phyloP scores from a whole-genome alignment of 2,113 vertebrate species.

The Entelurus aequoreus region DNA sequence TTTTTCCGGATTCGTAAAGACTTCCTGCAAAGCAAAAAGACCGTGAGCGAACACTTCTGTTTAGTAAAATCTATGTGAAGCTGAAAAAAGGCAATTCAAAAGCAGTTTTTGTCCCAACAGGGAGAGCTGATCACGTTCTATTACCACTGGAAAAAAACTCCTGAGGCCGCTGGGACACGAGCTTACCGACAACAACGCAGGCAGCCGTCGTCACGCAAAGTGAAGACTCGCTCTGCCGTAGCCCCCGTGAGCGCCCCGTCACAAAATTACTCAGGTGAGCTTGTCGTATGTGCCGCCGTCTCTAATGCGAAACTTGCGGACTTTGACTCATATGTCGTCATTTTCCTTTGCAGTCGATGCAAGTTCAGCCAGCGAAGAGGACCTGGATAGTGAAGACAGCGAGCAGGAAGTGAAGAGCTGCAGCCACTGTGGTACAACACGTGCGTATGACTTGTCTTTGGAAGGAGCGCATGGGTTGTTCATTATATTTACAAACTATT shows the following conservation, averaged over 20 bases:
- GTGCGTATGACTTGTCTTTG: slow-evolving; percentile 63
- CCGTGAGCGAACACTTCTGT: slow-evolving; percentile 66
- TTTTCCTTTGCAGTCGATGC: slow-evolving; percentile 80
- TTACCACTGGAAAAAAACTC: slow-evolving; percentile 99
- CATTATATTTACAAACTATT: not conserved
- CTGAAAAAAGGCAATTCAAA: not conserved
- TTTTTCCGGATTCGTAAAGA: slow-evolving; percentile 98
- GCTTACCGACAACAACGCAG: slow-evolving; percentile 90
- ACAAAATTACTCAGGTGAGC: slow-evolving; percentile 86
- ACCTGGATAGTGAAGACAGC: slow-evolving; percentile 97
- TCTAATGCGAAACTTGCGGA: not conserved
- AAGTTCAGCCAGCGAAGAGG: slow-evolving; percentile 96
- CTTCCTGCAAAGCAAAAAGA: slow-evolving; percentile 86
- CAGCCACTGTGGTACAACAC: slow-evolving; percentile 92
- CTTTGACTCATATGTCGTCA: not conserved
- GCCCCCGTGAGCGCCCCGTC: slow-evolving; percentile 85
- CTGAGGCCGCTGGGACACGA: slow-evolving; percentile 90
- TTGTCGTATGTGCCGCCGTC: not conserved
- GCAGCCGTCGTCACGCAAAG: slow-evolving; percentile 93
- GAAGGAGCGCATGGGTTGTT: not conserved
- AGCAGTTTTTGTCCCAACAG: slow-evolving; percentile 57
- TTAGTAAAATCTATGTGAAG: not conserved
- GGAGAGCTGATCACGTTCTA: slow-evolving; percentile 98
- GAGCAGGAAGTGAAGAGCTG: slow-evolving; percentile 96
- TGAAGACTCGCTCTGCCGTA: slow-evolving; percentile 91